Evolutionary conservation across 2,888 invertebrate genomes (phyloP).

Genomic region (Apamea sordens): DNA sequence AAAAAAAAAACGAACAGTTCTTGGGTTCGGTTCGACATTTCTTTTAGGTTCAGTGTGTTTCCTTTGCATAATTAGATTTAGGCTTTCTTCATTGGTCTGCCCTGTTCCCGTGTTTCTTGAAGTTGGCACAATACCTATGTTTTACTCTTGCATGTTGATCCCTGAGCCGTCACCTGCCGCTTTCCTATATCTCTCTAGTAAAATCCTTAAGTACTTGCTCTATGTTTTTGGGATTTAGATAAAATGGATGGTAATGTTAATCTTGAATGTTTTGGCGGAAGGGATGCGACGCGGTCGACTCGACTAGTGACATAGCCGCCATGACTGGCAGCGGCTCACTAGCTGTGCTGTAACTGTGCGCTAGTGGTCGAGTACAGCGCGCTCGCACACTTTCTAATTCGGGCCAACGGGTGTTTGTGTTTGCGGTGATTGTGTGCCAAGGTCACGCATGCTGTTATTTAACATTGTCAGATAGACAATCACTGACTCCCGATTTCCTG

Average conservation of each 20-base stretch:
- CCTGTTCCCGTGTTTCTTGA: neutral
- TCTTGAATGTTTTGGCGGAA: neutral
- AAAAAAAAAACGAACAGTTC: neutral
- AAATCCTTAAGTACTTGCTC: neutral
- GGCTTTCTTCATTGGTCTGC: neutral
- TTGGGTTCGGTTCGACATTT: neutral
- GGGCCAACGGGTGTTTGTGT: constrained; percentile 58
- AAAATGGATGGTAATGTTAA: neutral
- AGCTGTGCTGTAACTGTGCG: neutral
- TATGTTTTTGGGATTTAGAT: neutral
- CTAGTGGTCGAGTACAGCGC: constrained; percentile 15
- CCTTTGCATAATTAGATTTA: neutral
- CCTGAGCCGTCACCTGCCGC: neutral
- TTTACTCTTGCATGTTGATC: neutral
- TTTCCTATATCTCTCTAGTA: neutral
- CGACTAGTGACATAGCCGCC: neutral
- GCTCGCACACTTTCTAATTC: constrained; percentile 62
- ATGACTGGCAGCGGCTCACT: neutral
- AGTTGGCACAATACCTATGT: neutral
- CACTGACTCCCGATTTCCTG: neutral
- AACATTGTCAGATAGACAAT: neutral
- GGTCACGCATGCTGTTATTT: constrained; percentile 49
- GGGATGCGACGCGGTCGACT: neutral
- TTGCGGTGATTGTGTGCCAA: constrained; percentile 60
- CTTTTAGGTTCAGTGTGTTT: constrained; percentile 1